Conservation (phyloP, 1,140 invertebrate species). For the Lordiphosa stackelbergi region DNA sequence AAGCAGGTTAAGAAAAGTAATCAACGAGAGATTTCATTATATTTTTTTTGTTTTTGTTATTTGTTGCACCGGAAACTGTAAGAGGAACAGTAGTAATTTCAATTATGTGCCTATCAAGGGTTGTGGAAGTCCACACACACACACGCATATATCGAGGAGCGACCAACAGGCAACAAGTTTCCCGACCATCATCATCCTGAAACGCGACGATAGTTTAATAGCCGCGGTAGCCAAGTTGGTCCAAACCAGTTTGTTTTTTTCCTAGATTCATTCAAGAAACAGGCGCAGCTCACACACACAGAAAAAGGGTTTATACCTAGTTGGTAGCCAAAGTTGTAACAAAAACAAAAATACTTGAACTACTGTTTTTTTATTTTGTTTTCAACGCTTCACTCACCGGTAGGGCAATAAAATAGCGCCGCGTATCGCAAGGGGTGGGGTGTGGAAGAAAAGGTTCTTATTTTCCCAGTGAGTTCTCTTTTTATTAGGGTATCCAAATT, state of each 20-base stretch:
- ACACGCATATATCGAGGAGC: neutral
- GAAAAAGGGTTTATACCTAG: constrained; percentile 56
- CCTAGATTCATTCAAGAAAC: constrained; percentile 72
- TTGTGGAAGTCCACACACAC: constrained; percentile 35
- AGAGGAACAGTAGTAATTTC: constrained; percentile 63
- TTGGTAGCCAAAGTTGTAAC: constrained; percentile 25
- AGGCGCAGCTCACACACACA: constrained; percentile 38
- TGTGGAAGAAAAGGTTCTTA: constrained; percentile 6
- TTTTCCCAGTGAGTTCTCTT: constrained; percentile 33
- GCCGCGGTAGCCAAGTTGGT: constrained; percentile 55
- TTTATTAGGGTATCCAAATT: constrained; percentile 75
- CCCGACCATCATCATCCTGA: constrained; percentile 23
- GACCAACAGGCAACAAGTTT: constrained; percentile 16
- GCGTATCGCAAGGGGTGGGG: constrained; percentile 15
- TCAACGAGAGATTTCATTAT: constrained; percentile 27
- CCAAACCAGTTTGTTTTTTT: constrained; percentile 59
- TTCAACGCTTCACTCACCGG: constrained; percentile 71
- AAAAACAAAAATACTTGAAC: constrained; percentile 60
- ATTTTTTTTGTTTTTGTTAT: constrained; percentile 13
- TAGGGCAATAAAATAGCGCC: constrained; percentile 68
- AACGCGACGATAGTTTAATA: constrained; percentile 41
- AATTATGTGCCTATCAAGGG: constrained; percentile 53
- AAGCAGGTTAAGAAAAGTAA: constrained; percentile 33
- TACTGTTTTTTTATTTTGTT: constrained; percentile 71
- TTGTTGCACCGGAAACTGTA: constrained; percentile 65